Conservation (phyloP, 2,888 invertebrate genomes). For the Acronicta aceris region DNA sequence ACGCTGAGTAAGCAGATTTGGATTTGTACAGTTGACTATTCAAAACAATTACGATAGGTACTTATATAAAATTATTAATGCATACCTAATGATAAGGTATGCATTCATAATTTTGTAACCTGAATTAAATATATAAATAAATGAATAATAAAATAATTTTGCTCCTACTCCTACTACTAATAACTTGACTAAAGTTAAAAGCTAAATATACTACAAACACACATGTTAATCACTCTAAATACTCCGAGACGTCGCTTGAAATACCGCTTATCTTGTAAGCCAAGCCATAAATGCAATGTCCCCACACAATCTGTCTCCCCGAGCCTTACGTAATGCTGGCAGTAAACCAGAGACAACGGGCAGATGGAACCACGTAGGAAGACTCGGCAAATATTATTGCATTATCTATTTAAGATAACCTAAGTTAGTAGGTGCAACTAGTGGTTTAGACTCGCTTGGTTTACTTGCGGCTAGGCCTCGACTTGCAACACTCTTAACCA, state of each 20-base stretch:
- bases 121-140: no score
- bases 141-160: no score
- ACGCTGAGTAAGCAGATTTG: no score
- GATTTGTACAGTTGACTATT: no score
- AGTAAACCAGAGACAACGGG: slow-evolving; percentile 36
- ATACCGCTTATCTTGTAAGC: slow-evolving; percentile 48
- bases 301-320: slow-evolving; percentile 32
- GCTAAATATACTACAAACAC: slow-evolving; percentile 13
- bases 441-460: slow-evolving; percentile 43
- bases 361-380: slow-evolving; percentile 15
- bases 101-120: no score
- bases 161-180: neutral
- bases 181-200: slow-evolving; percentile 9
- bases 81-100: no score
- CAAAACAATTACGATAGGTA: no score
- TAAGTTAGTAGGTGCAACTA: slow-evolving; percentile 44
- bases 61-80: no score
- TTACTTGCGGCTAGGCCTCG: slow-evolving; percentile 53
- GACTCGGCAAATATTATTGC: slow-evolving; percentile 45
- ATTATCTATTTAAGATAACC: slow-evolving; percentile 45
- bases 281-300: slow-evolving; percentile 47
- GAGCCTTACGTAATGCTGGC: slow-evolving; percentile 28
- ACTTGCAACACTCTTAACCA: slow-evolving; percentile 55
- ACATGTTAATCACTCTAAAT: slow-evolving; percentile 24
- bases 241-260: slow-evolving; percentile 18